These are phyloP conservation scores for Alca torda DNA, from an alignment of 2,797 vertebrate species.

Conservation along the genomic window DNA sequence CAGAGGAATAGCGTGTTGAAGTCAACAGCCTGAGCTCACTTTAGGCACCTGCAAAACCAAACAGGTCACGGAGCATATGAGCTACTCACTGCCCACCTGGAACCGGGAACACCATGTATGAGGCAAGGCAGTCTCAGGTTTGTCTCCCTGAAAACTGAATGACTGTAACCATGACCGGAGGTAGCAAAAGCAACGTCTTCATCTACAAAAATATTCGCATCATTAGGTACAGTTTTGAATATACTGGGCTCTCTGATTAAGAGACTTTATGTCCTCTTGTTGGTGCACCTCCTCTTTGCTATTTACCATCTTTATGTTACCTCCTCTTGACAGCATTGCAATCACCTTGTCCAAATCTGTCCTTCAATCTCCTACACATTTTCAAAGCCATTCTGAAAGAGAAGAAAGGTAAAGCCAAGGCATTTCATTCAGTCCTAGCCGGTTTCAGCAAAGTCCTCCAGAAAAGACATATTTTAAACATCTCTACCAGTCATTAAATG, in stretches of 20 bases:
- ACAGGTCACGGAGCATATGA: rapidly evolving
- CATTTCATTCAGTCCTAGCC: background rate
- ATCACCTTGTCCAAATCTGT: background rate
- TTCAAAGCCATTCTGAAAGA: background rate
- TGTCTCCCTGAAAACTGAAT: background rate
- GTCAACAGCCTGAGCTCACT: background rate
- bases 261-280: background rate
- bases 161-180: background rate
- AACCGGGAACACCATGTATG: rapidly evolving
- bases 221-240: background rate
- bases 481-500: background rate
- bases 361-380: background rate
- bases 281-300: background rate
- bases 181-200: background rate
- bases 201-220: background rate
- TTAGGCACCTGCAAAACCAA: background rate
- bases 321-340: background rate
- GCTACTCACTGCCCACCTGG: background rate
- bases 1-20: background rate
- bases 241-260: background rate
- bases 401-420: background rate
- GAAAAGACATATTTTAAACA: background rate
- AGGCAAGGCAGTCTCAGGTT: background rate
- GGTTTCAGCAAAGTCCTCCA: background rate
- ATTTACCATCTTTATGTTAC: background rate